Evolutionary conservation across 2,113 vertebrate species (phyloP), one percentile per base, ranked within the genome.

Genomic region (Esox niger): DNA sequence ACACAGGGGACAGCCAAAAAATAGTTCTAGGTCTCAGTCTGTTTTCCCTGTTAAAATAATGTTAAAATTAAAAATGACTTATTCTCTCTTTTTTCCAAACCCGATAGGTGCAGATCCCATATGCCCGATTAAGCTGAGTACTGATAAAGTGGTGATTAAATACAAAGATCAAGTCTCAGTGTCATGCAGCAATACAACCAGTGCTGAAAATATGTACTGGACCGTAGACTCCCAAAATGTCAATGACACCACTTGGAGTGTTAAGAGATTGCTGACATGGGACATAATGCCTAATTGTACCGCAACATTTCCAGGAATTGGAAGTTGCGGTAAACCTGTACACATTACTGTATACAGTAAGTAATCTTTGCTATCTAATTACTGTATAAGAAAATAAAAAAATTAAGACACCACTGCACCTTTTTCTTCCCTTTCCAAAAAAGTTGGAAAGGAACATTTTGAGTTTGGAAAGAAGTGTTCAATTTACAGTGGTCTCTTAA

Each of bases 281-380:
- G 55, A 46, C 9, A 10, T 30, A 32, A 57, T 9, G 5, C 66
- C 64, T 6, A n/a, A 0, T 3, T 79, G 78, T 38, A 38, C 2
- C 2, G 70, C 21, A 21, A 10, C 6, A 5, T 8, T 47, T 57
- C 9, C 20, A 17, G 43, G 64, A 20, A 10, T 8, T 5, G 0
- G 52, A 72, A 6, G 4, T 0, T 0, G 69, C 66, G 49, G 46
- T 11, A 62, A 71, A 82, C 66, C 20, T 6, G 0, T 67, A 29
- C 1, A 27, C 69, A 0, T 83, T 69, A 21, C 0, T 0, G 6
- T 90, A 6, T 80, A 74, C 64, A 77, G 78, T 77, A 77, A 80
- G 78, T 73, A 3, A 47, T n/a, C n/a, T n/a, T n/a, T n/a, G n/a
- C n/a, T n/a, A n/a, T n/a, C n/a, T n/a, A n/a, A n/a, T n/a, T n/a